A percentile compares a stretch with the other conserved stretches of the same genome.
These are phyloP conservation scores for Anarsia innoxiella DNA, from an alignment of 2,888 invertebrate species.

Conservation along the genomic window DNA sequence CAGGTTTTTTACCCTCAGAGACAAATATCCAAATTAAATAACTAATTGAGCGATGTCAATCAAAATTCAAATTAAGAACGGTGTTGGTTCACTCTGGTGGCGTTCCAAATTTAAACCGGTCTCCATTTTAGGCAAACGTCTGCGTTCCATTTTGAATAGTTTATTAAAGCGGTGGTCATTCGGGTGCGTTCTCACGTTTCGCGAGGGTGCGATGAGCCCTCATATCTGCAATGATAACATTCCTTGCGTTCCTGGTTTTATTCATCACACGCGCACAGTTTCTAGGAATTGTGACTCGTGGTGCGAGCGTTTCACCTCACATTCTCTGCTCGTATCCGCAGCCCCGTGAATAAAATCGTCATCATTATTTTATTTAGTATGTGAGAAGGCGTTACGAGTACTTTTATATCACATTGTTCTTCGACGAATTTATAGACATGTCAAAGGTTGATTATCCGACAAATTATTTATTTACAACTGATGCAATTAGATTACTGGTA, in stretches of 20 bases:
- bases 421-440: conserved; percentile 53
- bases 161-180: conserved; percentile 23
- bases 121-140: conserved; percentile 30
- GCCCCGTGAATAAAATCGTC: conserved; percentile 57
- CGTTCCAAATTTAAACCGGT: conserved; percentile 35
- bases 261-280: conserved; percentile 66
- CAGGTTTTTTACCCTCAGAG: conserved; percentile 26
- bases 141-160: conserved; percentile 49
- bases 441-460: conserved; percentile 57
- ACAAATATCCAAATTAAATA: conserved; percentile 29
- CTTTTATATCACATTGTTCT: conserved; percentile 46
- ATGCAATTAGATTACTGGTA: too few relatives aligned
- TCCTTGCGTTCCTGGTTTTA: conserved; percentile 58
- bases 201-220: conserved; percentile 47
- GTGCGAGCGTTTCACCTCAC: conserved; percentile 46
- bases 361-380: conserved; percentile 58
- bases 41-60: conserved; percentile 41
- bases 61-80: conserved; percentile 45
- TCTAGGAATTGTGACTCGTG: conserved; percentile 60
- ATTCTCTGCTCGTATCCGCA: conserved; percentile 50
- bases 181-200: conserved; percentile 52
- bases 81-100: conserved; percentile 22
- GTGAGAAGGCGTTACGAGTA: conserved; percentile 48
- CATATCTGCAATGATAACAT: conserved; percentile 68
- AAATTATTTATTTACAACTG: too few relatives aligned